Percentiles rank a stretch among this genome's conserved stretches.
These are phyloP conservation scores for Melanargia galathea DNA, from an alignment of 2,888 invertebrate genomes.

Conservation along the genomic window DNA sequence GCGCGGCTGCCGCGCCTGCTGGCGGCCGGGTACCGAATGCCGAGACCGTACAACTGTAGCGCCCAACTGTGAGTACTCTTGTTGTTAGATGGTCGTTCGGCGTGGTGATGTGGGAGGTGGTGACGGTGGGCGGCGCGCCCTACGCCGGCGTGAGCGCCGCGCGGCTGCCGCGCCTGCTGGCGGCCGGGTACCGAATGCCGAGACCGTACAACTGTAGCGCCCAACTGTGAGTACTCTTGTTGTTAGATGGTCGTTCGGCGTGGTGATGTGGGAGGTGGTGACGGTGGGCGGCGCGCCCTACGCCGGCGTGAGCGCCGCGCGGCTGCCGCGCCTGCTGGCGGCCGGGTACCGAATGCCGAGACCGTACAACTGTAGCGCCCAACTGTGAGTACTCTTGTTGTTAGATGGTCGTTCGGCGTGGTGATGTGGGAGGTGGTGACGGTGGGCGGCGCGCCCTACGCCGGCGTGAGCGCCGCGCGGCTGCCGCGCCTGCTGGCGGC, in stretches of 20 bases:
- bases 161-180: constrained; percentile 85
- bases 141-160: constrained; percentile 87
- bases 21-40: constrained; percentile 90
- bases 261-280: constrained; percentile 93
- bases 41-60: constrained; percentile 88
- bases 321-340: constrained; percentile 86
- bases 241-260: constrained; percentile 96
- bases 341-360: constrained; percentile 91
- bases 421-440: constrained; percentile 94
- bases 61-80: constrained; percentile 85
- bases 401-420: constrained; percentile 94
- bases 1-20: constrained; percentile 86
- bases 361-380: constrained; percentile 87
- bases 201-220: constrained; percentile 87
- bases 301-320: constrained; percentile 86
- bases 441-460: constrained; percentile 90
- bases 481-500: constrained; percentile 86
- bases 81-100: constrained; percentile 97
- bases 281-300: constrained; percentile 92
- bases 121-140: constrained; percentile 91
- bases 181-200: constrained; percentile 91
- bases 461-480: constrained; percentile 85
- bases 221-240: constrained; percentile 86
- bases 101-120: constrained; percentile 92
- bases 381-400: constrained; percentile 83